Evolutionary conservation across 2,797 vertebrate species (phyloP).

Genomic region (Brachyalestes nurse): DNA sequence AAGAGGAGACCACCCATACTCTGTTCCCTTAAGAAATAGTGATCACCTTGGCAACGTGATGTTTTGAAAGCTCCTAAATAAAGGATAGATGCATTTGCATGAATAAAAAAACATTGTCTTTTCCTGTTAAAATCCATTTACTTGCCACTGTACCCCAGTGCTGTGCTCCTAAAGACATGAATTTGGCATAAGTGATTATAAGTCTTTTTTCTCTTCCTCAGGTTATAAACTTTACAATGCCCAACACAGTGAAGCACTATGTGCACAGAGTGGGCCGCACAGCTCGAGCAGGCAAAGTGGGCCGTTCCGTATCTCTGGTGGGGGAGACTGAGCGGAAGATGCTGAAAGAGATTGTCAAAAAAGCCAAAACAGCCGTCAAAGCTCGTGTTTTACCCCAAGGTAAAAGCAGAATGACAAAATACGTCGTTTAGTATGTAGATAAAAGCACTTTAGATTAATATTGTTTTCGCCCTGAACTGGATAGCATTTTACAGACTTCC

Average conservation of each 20-base stretch:
- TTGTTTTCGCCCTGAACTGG: not conserved
- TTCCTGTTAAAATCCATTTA: not conserved
- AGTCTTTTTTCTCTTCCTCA: constrained; percentile 51
- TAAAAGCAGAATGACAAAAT: constrained; percentile 55
- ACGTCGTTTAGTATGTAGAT: not conserved
- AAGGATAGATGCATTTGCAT: not conserved
- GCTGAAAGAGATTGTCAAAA: constrained; percentile 94
- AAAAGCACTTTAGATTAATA: not conserved
- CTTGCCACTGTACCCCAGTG: not conserved
- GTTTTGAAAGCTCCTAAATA: not conserved
- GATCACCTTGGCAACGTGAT: not conserved
- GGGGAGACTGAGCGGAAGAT: constrained; percentile 93
- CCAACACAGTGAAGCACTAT: constrained; percentile 92
- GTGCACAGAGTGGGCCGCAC: constrained; percentile 95
- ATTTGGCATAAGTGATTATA: not conserved
- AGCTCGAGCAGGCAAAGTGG: constrained; percentile 88
- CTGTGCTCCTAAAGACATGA: not conserved
- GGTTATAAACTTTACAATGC: constrained; percentile 99
- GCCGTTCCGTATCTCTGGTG: constrained; percentile 92
- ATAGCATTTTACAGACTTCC: not conserved
- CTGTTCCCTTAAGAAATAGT: not conserved
- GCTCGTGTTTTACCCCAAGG: constrained; percentile 91
- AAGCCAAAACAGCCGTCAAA: constrained; percentile 88
- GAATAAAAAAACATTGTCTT: not conserved
- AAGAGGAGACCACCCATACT: no score